Evolutionary conservation across 1,140 invertebrate genomes (phyloP).

Genomic region (Pseudomyrmex concolor): DNA sequence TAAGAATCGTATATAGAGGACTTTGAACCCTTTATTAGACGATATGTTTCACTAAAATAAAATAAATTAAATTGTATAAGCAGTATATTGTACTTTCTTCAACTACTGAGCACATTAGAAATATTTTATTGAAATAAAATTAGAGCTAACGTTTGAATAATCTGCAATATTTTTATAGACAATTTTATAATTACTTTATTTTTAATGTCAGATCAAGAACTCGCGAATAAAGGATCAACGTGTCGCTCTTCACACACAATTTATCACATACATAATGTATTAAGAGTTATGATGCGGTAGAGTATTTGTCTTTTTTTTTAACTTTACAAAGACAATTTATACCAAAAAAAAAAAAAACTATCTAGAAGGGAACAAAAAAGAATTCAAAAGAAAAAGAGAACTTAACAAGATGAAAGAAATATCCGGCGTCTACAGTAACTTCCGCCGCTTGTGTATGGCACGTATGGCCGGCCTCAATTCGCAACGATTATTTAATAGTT

Average conservation of each 20-base stretch:
- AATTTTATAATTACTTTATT: slow-evolving; percentile 4
- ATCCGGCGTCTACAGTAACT: slow-evolving; percentile 38
- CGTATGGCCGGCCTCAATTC: slow-evolving; percentile 83
- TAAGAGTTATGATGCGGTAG: background rate
- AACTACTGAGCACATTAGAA: too few species aligned
- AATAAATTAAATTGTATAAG: background rate
- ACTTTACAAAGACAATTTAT: slow-evolving; percentile 7
- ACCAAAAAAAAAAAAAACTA: background rate
- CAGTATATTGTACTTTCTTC: too few species aligned
- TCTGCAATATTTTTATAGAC: background rate
- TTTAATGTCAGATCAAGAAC: background rate
- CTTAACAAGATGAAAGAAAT: slow-evolving; percentile 16
- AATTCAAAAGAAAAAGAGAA: background rate
- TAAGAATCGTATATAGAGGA: background rate
- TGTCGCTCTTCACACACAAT: slow-evolving; percentile 7
- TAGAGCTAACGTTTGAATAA: too few species aligned
- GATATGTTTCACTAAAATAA: background rate
- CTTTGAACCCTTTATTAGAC: slow-evolving; percentile 11
- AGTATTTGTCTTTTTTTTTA: slow-evolving; percentile 28
- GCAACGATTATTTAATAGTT: slow-evolving; percentile 85
- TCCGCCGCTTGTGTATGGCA: slow-evolving; percentile 60
- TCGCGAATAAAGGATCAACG: slow-evolving; percentile 14
- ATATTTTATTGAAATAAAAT: background rate
- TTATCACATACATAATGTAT: slow-evolving; percentile 25
- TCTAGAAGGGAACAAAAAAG: background rate